These are phyloP conservation scores for Lithophane ornitopus DNA, from an alignment of 2,888 invertebrate species.

Conservation along the genomic window DNA sequence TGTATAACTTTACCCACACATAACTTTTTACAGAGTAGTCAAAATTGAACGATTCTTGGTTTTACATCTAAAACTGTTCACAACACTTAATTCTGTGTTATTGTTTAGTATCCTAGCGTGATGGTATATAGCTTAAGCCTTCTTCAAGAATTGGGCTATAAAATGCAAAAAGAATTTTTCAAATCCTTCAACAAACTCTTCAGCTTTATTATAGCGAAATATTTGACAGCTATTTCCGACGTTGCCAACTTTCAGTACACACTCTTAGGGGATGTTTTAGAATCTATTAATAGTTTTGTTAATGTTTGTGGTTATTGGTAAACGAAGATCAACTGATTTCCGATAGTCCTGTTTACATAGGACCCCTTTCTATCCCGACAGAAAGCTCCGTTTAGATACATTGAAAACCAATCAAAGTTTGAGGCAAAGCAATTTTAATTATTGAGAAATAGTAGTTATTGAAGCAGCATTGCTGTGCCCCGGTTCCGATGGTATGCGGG, in stretches of 20 bases:
- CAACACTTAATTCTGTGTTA: no score
- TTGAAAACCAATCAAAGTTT: slow-evolving; percentile 37
- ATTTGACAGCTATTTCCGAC: background rate
- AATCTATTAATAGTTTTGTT: slow-evolving; percentile 17
- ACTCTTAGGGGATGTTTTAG: background rate
- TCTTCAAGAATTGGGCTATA: no score
- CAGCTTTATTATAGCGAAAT: no score
- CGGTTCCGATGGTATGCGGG: background rate
- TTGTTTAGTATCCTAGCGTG: no score
- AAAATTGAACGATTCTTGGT: no score
- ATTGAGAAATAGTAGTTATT: slow-evolving; percentile 3
- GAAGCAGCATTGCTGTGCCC: background rate
- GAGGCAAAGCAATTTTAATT: slow-evolving; percentile 13
- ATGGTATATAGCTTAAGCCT: no score
- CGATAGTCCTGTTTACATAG: slow-evolving; percentile 3
- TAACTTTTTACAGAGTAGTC: no score
- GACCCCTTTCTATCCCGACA: slow-evolving; percentile 18
- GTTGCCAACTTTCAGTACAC: background rate
- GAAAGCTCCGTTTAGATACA: background rate
- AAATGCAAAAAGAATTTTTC: no score
- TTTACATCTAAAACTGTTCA: no score
- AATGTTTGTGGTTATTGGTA: slow-evolving; percentile 6
- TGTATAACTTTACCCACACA: no score
- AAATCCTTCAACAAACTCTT: no score
- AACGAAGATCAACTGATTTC: background rate